A percentile compares a stretch with the other conserved stretches of the same genome.
Evolutionary conservation across 2,797 vertebrate genomes (phyloP).

Genomic region (Phataginus tetradactyla): DNA sequence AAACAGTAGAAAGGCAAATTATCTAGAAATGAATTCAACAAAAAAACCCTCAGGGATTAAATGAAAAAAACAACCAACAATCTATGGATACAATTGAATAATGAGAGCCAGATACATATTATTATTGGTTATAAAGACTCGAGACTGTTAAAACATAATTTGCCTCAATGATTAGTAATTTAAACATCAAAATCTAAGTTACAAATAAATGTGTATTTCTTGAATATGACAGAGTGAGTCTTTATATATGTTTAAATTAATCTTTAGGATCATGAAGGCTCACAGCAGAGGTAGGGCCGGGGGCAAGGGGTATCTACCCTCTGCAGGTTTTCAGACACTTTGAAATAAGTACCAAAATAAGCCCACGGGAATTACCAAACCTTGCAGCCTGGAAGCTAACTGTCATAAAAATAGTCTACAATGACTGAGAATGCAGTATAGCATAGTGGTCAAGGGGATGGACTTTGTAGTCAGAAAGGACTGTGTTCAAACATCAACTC

Average conservation of each 20-base stretch:
- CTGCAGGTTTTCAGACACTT: background rate
- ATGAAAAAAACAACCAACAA: background rate
- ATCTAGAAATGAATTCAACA: conserved; percentile 7
- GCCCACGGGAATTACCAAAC: background rate
- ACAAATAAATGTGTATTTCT: background rate
- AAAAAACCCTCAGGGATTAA: background rate
- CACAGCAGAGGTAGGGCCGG: background rate
- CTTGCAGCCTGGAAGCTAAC: background rate
- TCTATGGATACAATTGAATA: background rate
- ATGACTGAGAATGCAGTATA: background rate
- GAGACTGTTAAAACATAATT: background rate
- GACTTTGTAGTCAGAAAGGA: background rate
- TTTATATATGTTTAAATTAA: conserved; percentile 1
- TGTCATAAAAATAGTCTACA: background rate
- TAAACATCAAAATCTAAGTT: background rate
- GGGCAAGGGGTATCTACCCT: background rate
- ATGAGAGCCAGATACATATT: background rate
- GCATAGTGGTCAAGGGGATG: background rate
- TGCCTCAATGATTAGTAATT: background rate
- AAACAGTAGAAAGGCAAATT: background rate
- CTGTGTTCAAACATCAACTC: background rate
- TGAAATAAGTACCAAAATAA: background rate
- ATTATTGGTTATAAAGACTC: background rate
- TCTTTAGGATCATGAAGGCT: conserved; percentile 21
- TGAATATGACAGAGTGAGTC: background rate